Conservation (phyloP, 2,888 invertebrate species). For the Aspidapion aeneum region DNA sequence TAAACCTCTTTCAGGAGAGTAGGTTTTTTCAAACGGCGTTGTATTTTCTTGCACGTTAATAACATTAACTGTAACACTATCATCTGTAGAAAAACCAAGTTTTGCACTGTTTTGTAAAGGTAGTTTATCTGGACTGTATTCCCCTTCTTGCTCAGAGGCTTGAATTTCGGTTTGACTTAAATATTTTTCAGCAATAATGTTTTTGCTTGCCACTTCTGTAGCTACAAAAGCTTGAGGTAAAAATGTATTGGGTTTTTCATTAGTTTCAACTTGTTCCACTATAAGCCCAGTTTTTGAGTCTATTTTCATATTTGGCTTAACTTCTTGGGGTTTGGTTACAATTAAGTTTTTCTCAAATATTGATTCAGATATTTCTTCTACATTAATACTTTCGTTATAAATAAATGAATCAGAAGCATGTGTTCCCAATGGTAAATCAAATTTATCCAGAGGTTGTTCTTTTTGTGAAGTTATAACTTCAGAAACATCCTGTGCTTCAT, state of each 20-base stretch:
- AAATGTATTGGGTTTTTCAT: slow-evolving; percentile 72
- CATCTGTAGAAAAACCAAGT: slow-evolving; percentile 56
- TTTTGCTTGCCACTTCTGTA: slow-evolving; percentile 68
- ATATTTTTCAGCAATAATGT: slow-evolving; percentile 63
- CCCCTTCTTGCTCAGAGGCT: slow-evolving; percentile 67
- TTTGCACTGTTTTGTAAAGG: slow-evolving; percentile 61
- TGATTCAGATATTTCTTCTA: slow-evolving; percentile 61
- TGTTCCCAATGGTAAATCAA: slow-evolving; percentile 48
- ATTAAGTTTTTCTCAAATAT: slow-evolving; percentile 58
- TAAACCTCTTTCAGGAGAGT: slow-evolving; percentile 46
- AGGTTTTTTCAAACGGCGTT: slow-evolving; percentile 50
- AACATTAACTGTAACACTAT: slow-evolving; percentile 57
- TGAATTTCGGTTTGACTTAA: slow-evolving; percentile 61
- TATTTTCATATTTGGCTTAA: slow-evolving; percentile 60
- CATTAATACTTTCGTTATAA: slow-evolving; percentile 60
- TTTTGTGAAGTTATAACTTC: slow-evolving; percentile 60
- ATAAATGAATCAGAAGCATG: slow-evolving; percentile 57
- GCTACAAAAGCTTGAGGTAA: slow-evolving; percentile 76
- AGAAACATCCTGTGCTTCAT: slow-evolving; percentile 63
- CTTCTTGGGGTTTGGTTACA: slow-evolving; percentile 49
- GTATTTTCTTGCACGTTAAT: slow-evolving; percentile 64
- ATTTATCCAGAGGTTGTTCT: slow-evolving; percentile 52
- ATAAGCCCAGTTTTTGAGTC: slow-evolving; percentile 61
- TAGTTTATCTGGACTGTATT: slow-evolving; percentile 55
- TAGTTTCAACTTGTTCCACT: slow-evolving; percentile 64